Conservation (phyloP, 2,797 vertebrate species). For the Allobates femoralis region DNA sequence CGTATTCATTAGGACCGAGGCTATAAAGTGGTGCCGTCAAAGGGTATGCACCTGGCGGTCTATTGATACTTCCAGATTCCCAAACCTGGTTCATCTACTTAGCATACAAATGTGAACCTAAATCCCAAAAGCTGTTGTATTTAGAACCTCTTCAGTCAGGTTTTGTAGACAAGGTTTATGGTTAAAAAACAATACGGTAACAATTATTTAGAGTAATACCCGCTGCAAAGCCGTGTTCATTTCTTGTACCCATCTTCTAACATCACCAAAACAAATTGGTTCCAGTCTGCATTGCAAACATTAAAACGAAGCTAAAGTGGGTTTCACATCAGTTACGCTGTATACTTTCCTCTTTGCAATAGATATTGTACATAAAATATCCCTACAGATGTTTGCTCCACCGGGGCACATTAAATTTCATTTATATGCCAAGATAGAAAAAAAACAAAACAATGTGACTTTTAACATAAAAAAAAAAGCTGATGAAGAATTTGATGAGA, state of each 20-base stretch:
- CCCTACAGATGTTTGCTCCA: constrained; percentile 82
- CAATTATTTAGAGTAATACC: constrained; percentile 68
- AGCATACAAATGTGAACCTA: constrained; percentile 61
- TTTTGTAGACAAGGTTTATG: constrained; percentile 51
- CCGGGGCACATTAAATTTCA: constrained; percentile 82
- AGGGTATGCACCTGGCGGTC: constrained; percentile 60
- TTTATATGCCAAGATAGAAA: constrained; percentile 83
- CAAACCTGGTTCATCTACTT: constrained; percentile 54
- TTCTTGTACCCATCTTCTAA: constrained; percentile 72
- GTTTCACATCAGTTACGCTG: constrained; percentile 74
- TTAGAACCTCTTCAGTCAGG: constrained; percentile 58
- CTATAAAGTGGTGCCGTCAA: constrained; percentile 60
- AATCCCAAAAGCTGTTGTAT: constrained; percentile 61
- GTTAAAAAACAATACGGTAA: constrained; percentile 48
- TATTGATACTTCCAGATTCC: constrained; percentile 54
- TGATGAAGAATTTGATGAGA: constrained; percentile 86
- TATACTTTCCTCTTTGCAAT: constrained; percentile 78
- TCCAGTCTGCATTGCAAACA: constrained; percentile 77
- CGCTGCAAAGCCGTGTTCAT: constrained; percentile 71
- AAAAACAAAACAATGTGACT: constrained; percentile 86
- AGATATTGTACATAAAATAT: constrained; percentile 82
- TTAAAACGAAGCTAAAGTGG: constrained; percentile 73
- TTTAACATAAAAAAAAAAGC: constrained; percentile 81
- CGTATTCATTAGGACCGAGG: constrained; percentile 49
- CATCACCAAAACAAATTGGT: constrained; percentile 72